Percentiles rank a stretch among this genome's conserved stretches.
These are phyloP conservation scores for Idaea aversata DNA, from an alignment of 2,888 invertebrate genomes.

Conservation along the genomic window DNA sequence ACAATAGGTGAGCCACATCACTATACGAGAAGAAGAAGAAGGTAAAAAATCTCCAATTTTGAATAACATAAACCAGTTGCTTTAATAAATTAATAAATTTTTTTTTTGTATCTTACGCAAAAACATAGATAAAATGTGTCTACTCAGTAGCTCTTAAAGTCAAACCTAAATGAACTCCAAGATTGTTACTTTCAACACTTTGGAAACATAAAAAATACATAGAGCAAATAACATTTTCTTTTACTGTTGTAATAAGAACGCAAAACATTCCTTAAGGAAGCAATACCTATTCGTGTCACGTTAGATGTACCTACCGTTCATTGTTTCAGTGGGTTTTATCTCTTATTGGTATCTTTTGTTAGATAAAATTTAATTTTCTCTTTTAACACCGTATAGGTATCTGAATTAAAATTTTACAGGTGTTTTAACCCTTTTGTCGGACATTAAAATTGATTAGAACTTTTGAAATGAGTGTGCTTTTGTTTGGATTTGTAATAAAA, in stretches of 20 bases:
- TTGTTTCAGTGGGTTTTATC: conserved; percentile 33
- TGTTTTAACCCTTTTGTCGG: neutral
- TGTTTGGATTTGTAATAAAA: neutral
- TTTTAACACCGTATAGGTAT: conserved; percentile 1
- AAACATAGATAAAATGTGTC: too few species aligned
- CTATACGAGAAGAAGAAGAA: too few species aligned
- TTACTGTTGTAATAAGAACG: neutral
- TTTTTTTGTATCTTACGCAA: too few species aligned
- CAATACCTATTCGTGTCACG: conserved; percentile 3
- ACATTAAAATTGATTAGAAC: neutral
- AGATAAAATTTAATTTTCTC: conserved; percentile 39
- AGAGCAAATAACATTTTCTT: neutral
- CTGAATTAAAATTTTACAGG: neutral
- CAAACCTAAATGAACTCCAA: neutral
- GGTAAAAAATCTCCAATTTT: too few species aligned
- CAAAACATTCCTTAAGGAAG: neutral
- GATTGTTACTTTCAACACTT: conserved; percentile 5
- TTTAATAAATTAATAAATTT: too few species aligned
- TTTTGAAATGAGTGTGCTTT: neutral
- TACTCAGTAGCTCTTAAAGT: neutral
- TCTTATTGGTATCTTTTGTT: conserved; percentile 27
- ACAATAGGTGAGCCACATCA: too few species aligned
- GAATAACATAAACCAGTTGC: too few species aligned
- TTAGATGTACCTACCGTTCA: neutral
- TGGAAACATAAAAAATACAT: conserved; percentile 10